phyloP scores from a whole-genome alignment of 2,888 invertebrate species.

The Celastrina argiolus region DNA sequence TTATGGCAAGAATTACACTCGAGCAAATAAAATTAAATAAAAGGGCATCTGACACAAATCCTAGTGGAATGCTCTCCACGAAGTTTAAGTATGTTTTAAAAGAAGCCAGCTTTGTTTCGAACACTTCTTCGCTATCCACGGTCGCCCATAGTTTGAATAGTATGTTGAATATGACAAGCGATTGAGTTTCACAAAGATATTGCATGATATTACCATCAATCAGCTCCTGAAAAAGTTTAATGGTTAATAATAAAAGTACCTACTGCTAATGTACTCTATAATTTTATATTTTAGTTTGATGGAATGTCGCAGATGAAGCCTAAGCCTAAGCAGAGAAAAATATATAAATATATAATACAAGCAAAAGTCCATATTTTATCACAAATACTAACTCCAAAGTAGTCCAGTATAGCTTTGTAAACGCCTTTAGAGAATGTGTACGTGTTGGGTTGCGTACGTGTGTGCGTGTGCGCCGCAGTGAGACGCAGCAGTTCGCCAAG shows the following conservation, averaged over 20 bases:
- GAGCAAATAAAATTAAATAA: slow-evolving; percentile 77
- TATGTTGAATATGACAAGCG: slow-evolving; percentile 72
- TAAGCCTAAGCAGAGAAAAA: not conserved
- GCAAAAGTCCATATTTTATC: not conserved
- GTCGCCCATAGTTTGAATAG: slow-evolving; percentile 69
- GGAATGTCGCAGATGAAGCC: not conserved
- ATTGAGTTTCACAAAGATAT: slow-evolving; percentile 64
- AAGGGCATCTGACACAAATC: slow-evolving; percentile 67
- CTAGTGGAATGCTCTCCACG: slow-evolving; percentile 58
- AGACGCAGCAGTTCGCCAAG: slow-evolving; percentile 57
- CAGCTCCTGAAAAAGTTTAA: slow-evolving; percentile 46
- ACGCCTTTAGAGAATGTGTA: slow-evolving; percentile 59
- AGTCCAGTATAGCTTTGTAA: slow-evolving; percentile 59
- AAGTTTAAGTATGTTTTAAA: slow-evolving; percentile 78
- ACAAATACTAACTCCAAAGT: slow-evolving; percentile 59
- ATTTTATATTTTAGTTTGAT: not conserved
- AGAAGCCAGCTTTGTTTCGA: slow-evolving; percentile 72
- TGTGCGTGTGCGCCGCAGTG: slow-evolving; percentile 45
- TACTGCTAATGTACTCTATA: not conserved
- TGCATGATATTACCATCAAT: slow-evolving; percentile 53
- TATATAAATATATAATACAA: not conserved
- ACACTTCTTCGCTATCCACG: slow-evolving; percentile 61
- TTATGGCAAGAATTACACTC: slow-evolving; percentile 46
- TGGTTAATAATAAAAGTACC: not conserved
- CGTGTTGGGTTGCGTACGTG: slow-evolving; percentile 37